These are phyloP conservation scores for Subanguina moxae DNA, from an alignment of 1,140 invertebrate genomes.

Conservation along the genomic window DNA sequence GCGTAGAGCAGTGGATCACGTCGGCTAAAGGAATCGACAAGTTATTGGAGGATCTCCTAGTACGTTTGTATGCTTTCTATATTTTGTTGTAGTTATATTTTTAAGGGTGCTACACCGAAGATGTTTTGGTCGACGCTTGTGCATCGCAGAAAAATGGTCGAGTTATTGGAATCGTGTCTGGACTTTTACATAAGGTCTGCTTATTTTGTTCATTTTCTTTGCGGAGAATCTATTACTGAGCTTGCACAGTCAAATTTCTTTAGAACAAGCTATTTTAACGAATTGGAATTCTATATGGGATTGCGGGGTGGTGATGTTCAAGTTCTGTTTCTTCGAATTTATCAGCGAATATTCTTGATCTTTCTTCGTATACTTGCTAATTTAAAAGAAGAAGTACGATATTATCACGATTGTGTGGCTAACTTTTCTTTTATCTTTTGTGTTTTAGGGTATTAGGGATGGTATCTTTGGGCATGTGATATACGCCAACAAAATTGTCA, in stretches of 20 bases:
- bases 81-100: too few species aligned
- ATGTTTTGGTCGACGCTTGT: conserved; percentile 8
- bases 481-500: conserved; percentile 9
- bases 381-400: background rate
- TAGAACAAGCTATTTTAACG: conserved; percentile 12
- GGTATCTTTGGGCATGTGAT: background rate
- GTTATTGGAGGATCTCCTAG: background rate
- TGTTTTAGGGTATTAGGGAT: conserved; percentile 1
- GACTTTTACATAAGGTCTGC: conserved; percentile 12
- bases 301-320: background rate
- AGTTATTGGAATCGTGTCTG: background rate
- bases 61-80: background rate
- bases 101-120: background rate
- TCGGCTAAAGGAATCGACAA: background rate
- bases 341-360: background rate
- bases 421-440: background rate
- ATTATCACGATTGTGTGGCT: background rate
- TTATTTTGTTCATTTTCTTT: background rate
- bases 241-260: background rate
- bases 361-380: conserved; percentile 5
- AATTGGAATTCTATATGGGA: background rate
- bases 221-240: background rate
- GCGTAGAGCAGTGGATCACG: background rate
- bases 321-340: background rate
- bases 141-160: background rate